A percentile compares a stretch with the other conserved stretches of the same genome.
These are phyloP conservation scores for Charaxes varanes DNA, from an alignment of 1,140 invertebrate species.

Conservation along the genomic window DNA sequence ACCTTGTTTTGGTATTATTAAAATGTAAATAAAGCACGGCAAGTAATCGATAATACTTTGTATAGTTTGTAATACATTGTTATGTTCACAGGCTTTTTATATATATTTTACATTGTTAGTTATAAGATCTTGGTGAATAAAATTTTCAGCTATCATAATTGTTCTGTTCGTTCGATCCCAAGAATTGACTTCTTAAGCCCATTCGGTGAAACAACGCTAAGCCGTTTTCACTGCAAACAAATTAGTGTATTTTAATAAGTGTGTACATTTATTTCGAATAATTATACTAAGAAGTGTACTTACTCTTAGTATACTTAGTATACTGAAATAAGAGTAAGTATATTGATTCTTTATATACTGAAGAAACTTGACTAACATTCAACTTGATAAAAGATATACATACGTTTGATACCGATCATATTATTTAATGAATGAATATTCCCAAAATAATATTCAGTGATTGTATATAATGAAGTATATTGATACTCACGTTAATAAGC, in stretches of 20 bases:
- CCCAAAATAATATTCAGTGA: neutral
- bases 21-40: too few species aligned
- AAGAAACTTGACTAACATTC: too few species aligned
- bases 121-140: constrained; percentile 5
- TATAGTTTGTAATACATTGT: too few species aligned
- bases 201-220: constrained; percentile 41
- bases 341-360: too few species aligned
- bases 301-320: too few species aligned
- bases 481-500: constrained; percentile 81
- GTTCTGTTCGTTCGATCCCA: constrained; percentile 37
- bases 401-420: too few species aligned
- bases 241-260: constrained; percentile 6
- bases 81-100: constrained; percentile 2
- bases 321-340: too few species aligned
- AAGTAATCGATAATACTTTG: too few species aligned
- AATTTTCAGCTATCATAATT: constrained; percentile 42
- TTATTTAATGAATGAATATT: too few species aligned
- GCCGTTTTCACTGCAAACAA: constrained; percentile 41
- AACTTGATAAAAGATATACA: too few species aligned
- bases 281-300: neutral
- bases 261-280: neutral
- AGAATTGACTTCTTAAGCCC: constrained; percentile 38
- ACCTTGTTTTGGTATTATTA: too few species aligned
- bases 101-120: neutral
- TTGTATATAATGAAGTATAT: neutral